Conservation (phyloP, 2,888 invertebrate genomes). For the Trachelus iudaicus region DNA sequence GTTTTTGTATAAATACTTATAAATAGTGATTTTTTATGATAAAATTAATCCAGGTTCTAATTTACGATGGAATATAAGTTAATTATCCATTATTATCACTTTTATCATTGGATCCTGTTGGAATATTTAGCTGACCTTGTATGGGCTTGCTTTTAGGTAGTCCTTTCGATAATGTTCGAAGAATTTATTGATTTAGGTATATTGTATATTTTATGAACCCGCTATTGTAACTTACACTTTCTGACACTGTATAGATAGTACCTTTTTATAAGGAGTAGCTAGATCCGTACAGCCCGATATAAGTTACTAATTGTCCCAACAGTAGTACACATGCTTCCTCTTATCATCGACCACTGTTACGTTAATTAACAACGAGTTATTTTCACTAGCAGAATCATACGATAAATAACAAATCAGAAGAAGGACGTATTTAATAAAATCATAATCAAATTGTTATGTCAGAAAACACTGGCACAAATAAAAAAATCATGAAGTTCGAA, state of each 20-base stretch:
- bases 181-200: not conserved
- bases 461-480: not conserved
- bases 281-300: too few species aligned
- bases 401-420: not conserved
- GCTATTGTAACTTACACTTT: not conserved
- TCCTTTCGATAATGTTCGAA: not conserved
- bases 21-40: not conserved
- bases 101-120: not conserved
- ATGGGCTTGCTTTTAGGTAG: not conserved
- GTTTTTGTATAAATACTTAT: not conserved
- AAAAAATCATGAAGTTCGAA: not conserved
- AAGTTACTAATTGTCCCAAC: too few species aligned
- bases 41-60: not conserved
- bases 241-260: not conserved
- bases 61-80: not conserved
- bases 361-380: not conserved
- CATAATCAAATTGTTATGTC: not conserved
- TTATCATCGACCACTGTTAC: not conserved
- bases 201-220: not conserved
- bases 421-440: not conserved
- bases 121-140: not conserved
- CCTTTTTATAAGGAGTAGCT: too few species aligned
- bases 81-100: not conserved
- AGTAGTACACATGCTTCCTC: too few species aligned
- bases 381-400: not conserved